A percentile compares a stretch with the other conserved stretches of the same genome.
Evolutionary conservation across 2,113 vertebrate species (phyloP).

Genomic region (Trogon surrucura): DNA sequence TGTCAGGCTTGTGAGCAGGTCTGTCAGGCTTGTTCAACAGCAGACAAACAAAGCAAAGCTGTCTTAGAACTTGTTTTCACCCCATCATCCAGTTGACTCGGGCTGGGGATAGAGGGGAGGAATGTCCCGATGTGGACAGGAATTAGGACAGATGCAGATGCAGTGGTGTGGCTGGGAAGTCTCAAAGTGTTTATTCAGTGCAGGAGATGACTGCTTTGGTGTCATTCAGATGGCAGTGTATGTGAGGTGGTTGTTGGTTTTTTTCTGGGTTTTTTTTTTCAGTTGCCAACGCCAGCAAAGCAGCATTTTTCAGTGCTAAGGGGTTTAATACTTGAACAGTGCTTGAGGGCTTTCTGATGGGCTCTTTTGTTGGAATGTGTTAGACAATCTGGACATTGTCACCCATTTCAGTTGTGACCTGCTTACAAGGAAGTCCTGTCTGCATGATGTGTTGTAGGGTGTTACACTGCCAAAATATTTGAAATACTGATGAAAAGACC

Average conservation of each 20-base stretch:
- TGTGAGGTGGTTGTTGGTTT: not conserved
- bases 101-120: not conserved
- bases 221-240: not conserved
- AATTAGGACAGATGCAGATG: not conserved
- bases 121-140: not conserved
- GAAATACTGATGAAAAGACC: not conserved
- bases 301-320: not conserved
- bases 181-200: not conserved
- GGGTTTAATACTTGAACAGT: not conserved
- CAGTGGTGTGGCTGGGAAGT: not conserved
- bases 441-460: accelerated
- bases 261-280: not conserved
- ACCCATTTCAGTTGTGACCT: not conserved
- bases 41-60: not conserved
- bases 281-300: not conserved
- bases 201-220: not conserved
- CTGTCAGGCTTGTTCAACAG: accelerated
- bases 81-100: not conserved
- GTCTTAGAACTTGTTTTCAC: not conserved
- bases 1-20: accelerated
- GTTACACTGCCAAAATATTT: not conserved
- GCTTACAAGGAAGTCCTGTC: not conserved
- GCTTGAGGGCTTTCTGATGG: not conserved
- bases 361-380: not conserved
- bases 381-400: not conserved